Evolutionary conservation across 2,113 vertebrate genomes (phyloP), one percentile per base, ranked within the genome.

Genomic region (Fulmarus glacialis): DNA sequence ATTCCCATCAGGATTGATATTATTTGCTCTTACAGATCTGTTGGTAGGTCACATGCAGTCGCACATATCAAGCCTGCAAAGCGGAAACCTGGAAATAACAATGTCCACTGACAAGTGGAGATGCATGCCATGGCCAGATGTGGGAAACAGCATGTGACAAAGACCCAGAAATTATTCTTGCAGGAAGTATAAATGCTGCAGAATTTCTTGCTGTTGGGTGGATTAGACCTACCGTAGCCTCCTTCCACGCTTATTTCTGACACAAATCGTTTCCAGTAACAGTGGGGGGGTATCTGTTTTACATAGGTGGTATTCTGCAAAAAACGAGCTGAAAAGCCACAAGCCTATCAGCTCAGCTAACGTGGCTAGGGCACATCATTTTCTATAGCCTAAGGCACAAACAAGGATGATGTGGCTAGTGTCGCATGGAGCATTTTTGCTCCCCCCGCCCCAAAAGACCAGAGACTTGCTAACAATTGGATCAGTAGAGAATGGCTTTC

Each of bases 61-160:
- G 72, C 83, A 67, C 40, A 27, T 72, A 67, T 56, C 72, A 4
- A 75, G 68, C 89, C 67, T 71, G 45, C 15, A 23, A 89, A 89
- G 83, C 36, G 82, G 55, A 71, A 92, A 27, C n/a, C 36, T 82
- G 27, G 74, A 91, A 96, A 95, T 2, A 95, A 58, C 84, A 48
- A 32, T 0, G 3, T 63, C 82, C 87, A 47, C 64, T 48, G 95
- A 26, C 70, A 43, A 29, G 74, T 2, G 34, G 78, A 88, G 70
- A 7, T 16, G 30, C 23, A 8, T 24, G 62, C 58, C 64, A 32
- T 0, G 18, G 73, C 48, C 91, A 94, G 93, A 53, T 93, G 87
- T 91, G 70, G 75, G 52, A 75, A 85, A 11, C 74, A 89, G 82
- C 53, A 7, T 8, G 38, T 30, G 66, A 82, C 62, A 71, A 24